Evolutionary conservation across 2,113 vertebrate species (phyloP).

Genomic region (Martes martes): DNA sequence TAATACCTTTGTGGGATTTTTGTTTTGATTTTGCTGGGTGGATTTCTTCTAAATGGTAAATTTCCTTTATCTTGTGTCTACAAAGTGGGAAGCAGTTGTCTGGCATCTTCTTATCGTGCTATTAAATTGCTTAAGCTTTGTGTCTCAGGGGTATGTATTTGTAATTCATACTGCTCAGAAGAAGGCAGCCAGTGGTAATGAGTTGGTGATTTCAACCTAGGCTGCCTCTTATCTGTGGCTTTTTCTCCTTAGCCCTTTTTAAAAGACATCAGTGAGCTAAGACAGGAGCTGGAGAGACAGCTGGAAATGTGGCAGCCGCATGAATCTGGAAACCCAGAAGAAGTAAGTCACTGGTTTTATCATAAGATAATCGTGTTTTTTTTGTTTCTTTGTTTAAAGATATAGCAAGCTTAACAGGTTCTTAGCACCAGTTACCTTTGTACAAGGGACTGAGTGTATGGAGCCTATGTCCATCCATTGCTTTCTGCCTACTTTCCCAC

Average conservation of each 20-base stretch:
- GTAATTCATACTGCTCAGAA: not conserved
- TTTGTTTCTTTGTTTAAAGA: not conserved
- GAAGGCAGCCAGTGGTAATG: not conserved
- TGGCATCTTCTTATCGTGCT: not conserved
- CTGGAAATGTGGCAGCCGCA: conserved; percentile 91
- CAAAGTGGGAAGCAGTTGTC: not conserved
- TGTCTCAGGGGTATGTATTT: not conserved
- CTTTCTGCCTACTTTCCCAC: not conserved
- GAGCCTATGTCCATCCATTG: not conserved
- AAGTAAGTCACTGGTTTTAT: conserved; percentile 83
- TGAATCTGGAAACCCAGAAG: conserved; percentile 84
- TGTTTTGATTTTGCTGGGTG: not conserved
- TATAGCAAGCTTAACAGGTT: not conserved
- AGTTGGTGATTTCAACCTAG: not conserved
- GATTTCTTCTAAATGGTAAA: not conserved
- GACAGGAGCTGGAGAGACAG: conserved; percentile 93
- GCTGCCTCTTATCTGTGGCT: not conserved
- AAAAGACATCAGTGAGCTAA: conserved; percentile 88
- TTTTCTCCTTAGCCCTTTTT: conserved; percentile 79
- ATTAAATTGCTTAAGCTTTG: not conserved
- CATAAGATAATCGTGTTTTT: not conserved
- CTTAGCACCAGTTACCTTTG: not conserved
- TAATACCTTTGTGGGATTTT: not conserved
- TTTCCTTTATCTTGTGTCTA: not conserved
- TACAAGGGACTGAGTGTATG: not conserved